Evolutionary conservation across 2,113 vertebrate genomes (phyloP), one percentile per base, ranked within the genome.

Genomic region (Pomatostomus ruficeps): DNA sequence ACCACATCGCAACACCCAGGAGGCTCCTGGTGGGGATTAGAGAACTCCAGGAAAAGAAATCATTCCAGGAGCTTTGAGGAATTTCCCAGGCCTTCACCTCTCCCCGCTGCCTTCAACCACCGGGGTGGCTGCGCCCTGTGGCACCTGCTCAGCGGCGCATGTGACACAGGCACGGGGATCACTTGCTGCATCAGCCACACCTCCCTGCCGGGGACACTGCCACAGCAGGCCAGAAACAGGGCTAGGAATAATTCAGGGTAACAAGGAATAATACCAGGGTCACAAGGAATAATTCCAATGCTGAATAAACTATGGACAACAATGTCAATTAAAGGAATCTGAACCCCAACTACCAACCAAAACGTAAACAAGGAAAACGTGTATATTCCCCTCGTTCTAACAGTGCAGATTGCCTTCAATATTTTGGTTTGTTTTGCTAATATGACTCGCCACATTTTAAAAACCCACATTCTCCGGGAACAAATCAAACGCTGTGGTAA

Each of bases 271-370:
- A n/a, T n/a, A n/a, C n/a, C n/a, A n/a, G n/a, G n/a, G n/a, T n/a
- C n/a, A n/a, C n/a, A n/a, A 19, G 12, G 28, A 48, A 54, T 10
- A 12, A 62, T 33, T 3, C 38, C 3, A n/a, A 14, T 7, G 14
- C 43, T 25, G 16, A 63, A 46, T 16, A 21, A 33, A 31, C 11
- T 4, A 1, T 0, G 7, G 3, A 7, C 38, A 65, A 4, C n/a
- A n/a, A 24, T 6, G 31, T 26, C 66, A 67, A 2, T 7, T 35
- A 68, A 51, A 70, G 46, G 26, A 40, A 26, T 23, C n/a, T 1
- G 14, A 55, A 63, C 10, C 10, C 74, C n/a, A 88, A 33, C 33
- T 2, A 28, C 28, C 42, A 42, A n/a, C 11, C 12, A 11, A 43
- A 33, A 1, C 21, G 22, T 12, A 73, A 89, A 76, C 46, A 40